Base-by-base conservation (phyloP, 2,113 vertebrate species). In the Alexandromys fortis region DNA sequence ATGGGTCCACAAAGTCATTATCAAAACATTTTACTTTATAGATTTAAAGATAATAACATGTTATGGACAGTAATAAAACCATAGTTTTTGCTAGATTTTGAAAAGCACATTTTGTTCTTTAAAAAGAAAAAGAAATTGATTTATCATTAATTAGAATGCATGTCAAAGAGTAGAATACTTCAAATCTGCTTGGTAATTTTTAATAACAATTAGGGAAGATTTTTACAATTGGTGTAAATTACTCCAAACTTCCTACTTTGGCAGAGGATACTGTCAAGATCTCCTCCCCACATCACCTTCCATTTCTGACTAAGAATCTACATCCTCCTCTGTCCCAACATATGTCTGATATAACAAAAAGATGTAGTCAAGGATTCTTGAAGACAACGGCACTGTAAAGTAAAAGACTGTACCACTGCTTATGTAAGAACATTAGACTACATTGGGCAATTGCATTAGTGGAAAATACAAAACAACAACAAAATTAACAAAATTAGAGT, bases 1-100 rank as follows among this genome's bases (percentile, higher is more conserved):
- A 55, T 55, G 14, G 52, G 52, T 55, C 3, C 52, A 55, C 52
- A 14, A 55, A 55, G 14, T 55, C 52, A 55, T 55, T 55, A 55
- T 55, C 52, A 55, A 55, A 55, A 55, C 19, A 76, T 82, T 65
- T 21, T 87, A n/a, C 35, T 95, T 55, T 94, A 33, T 73, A 73
- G 47, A 91, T 86, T 85, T 73, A 76, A 76, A 77, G 61, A 52
- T 90, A 94, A 77, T 88, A 68, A 63, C 28, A 42, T 68, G 55
- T 1, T 86, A 72, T 45, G 73, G 5, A 72, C 4, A 78, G 1
- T 47, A 96, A 26, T 61, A 94, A 88, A 90, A 86, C 10, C 16
- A 4, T 11, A 26, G 78, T 94, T 89, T 89, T 49, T 63, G 4
- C 42, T 19, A 90, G n/a, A 63, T 42, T 83, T 17, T 75, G 65